These are phyloP conservation scores for Pomatorhinus ruficollis DNA, from an alignment of 2,113 vertebrate species.

Conservation along the genomic window DNA sequence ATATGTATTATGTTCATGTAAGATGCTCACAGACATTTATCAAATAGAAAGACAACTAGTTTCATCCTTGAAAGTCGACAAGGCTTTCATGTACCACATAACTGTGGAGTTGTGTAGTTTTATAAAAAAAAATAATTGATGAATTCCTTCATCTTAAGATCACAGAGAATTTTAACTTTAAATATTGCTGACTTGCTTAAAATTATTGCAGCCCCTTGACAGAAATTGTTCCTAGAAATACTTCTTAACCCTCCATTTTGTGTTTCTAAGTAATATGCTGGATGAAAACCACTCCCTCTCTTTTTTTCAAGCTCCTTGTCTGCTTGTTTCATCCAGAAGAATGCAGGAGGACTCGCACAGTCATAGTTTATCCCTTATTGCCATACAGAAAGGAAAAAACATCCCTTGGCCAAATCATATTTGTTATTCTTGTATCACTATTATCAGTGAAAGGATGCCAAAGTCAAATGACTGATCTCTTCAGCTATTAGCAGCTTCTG, in stretches of 20 bases:
- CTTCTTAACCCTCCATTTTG: constrained; percentile 35
- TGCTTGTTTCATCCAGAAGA: neutral
- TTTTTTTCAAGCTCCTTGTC: neutral
- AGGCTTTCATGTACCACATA: neutral
- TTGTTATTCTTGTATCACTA: constrained; percentile 38
- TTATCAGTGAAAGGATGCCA: constrained; percentile 31
- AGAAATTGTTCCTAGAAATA: neutral
- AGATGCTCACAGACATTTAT: neutral
- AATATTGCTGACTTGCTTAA: constrained; percentile 6
- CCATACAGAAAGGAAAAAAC: neutral
- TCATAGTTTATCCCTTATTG: constrained; percentile 20
- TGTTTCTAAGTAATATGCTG: constrained; percentile 16
- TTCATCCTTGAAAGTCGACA: neutral
- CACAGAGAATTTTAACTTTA: neutral
- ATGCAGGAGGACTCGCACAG: neutral
- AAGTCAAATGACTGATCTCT: constrained; percentile 63
- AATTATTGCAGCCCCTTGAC: neutral
- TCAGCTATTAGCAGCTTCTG: constrained; percentile 58
- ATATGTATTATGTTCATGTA: neutral
- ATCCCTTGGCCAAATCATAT: neutral
- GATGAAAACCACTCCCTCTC: neutral
- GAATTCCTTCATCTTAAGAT: neutral
- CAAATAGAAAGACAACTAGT: neutral
- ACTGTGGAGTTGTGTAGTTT: neutral
- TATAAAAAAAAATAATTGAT: neutral